These are phyloP conservation scores for Pampusana beccarii DNA, from an alignment of 2,113 vertebrate species.

Conservation along the genomic window DNA sequence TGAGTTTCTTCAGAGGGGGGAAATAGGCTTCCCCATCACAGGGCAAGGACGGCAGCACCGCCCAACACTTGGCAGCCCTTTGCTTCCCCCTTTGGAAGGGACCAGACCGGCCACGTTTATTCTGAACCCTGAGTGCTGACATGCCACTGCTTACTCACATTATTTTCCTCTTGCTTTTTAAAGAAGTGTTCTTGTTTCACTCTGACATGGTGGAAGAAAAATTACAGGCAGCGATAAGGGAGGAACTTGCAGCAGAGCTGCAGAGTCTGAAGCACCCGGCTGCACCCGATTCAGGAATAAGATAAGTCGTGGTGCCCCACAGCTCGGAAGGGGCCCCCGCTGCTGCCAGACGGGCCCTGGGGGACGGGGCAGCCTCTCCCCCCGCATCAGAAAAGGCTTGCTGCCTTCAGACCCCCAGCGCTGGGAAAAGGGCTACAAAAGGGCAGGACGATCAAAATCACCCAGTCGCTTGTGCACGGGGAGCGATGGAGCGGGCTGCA, in stretches of 20 bases:
- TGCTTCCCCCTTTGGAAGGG: neutral
- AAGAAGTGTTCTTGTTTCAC: constrained; percentile 32
- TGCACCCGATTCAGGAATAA: neutral
- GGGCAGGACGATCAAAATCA: neutral
- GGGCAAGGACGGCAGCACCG: too few species aligned
- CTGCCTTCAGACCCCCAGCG: neutral
- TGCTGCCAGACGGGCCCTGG: neutral
- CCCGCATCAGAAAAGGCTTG: neutral
- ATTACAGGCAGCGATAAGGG: neutral
- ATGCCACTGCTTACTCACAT: neutral
- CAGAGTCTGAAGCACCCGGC: neutral
- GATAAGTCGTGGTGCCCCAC: neutral
- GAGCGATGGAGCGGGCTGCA: accelerated
- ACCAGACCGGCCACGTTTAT: neutral
- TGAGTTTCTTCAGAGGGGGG: neutral
- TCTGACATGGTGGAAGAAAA: constrained; percentile 42
- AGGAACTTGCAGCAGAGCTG: neutral
- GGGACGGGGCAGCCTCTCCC: neutral
- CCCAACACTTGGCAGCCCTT: neutral
- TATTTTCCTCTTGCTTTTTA: constrained; percentile 43
- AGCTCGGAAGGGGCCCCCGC: neutral
- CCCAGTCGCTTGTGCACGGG: accelerated
- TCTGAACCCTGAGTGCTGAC: neutral
- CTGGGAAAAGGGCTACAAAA: neutral
- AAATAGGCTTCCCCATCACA: neutral